Conservation (phyloP, 2,888 invertebrate genomes). For the Lamellibrachia satsuma region DNA sequence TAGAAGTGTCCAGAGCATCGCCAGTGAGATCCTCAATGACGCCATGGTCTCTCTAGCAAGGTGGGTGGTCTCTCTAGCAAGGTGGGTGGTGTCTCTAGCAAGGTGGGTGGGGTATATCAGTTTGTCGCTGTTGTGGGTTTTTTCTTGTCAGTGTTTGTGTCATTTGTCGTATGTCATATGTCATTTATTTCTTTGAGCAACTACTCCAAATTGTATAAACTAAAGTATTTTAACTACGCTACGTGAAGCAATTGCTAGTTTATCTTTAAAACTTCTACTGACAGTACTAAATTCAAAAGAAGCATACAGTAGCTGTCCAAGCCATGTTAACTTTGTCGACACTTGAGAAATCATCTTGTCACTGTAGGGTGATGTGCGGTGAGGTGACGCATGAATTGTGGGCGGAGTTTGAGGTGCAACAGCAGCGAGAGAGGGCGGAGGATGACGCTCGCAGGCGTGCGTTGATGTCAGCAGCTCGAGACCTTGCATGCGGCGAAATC, state of each 20-base stretch:
- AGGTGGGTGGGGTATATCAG: too few relatives aligned
- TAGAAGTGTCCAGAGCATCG: constrained; percentile 14
- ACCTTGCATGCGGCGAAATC: constrained; percentile 36
- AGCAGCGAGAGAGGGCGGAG: constrained; percentile 33
- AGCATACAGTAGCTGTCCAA: too few relatives aligned
- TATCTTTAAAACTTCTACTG: too few relatives aligned
- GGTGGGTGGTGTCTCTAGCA: background rate
- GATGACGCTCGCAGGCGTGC: constrained; percentile 34
- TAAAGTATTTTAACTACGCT: too few relatives aligned
- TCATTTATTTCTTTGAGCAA: too few relatives aligned
- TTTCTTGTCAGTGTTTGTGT: too few relatives aligned
- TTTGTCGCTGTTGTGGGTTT: too few relatives aligned
- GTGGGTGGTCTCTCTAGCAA: background rate
- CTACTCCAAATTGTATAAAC: too few relatives aligned
- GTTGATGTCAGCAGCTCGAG: constrained; percentile 30
- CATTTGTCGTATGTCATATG: too few relatives aligned
- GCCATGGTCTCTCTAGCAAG: background rate
- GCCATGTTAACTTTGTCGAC: background rate
- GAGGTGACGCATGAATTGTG: constrained; percentile 26
- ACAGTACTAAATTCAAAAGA: too few relatives aligned
- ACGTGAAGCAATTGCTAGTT: too few relatives aligned
- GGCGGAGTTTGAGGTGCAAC: background rate
- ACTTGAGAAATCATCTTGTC: background rate
- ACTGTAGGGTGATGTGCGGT: constrained; percentile 20
- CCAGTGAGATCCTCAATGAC: constrained; percentile 23